Conservation (phyloP, 2,113 vertebrate genomes). For the Lepisosteus oculatus region DNA sequence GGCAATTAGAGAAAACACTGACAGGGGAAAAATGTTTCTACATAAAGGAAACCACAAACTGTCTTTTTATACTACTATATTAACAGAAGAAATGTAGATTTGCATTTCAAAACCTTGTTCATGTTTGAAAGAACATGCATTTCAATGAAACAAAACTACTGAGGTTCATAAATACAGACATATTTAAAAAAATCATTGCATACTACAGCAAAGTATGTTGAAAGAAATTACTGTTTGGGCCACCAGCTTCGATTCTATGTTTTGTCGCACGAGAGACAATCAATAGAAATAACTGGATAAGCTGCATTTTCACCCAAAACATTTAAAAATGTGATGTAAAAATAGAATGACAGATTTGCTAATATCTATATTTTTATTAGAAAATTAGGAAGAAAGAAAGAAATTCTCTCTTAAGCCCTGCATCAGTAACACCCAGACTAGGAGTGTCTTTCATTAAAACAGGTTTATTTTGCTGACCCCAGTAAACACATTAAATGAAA, state of each 20-base stretch:
- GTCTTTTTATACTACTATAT: not conserved
- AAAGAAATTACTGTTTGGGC: too few relatives aligned
- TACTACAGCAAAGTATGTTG: too few relatives aligned
- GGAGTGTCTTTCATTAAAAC: not conserved
- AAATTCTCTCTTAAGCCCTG: too few relatives aligned
- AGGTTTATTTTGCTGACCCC: conserved; percentile 8
- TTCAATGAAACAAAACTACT: not conserved
- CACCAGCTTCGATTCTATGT: too few relatives aligned
- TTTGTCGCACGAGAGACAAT: too few relatives aligned
- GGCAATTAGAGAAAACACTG: conserved; percentile 4
- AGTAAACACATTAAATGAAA: not conserved
- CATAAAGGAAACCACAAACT: not conserved
- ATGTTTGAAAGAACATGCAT: not conserved
- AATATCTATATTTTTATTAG: too few relatives aligned
- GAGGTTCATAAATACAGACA: not conserved
- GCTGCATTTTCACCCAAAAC: too few relatives aligned
- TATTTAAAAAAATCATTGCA: not conserved
- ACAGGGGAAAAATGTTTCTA: not conserved
- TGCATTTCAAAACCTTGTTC: not conserved
- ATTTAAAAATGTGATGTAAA: too few relatives aligned
- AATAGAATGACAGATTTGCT: too few relatives aligned
- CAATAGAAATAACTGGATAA: too few relatives aligned
- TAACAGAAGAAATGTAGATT: not conserved
- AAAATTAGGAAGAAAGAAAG: too few relatives aligned
- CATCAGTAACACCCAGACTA: not conserved